phyloP scores from a whole-genome alignment of 2,113 vertebrate genomes.

The Phyllostomus hastatus region DNA sequence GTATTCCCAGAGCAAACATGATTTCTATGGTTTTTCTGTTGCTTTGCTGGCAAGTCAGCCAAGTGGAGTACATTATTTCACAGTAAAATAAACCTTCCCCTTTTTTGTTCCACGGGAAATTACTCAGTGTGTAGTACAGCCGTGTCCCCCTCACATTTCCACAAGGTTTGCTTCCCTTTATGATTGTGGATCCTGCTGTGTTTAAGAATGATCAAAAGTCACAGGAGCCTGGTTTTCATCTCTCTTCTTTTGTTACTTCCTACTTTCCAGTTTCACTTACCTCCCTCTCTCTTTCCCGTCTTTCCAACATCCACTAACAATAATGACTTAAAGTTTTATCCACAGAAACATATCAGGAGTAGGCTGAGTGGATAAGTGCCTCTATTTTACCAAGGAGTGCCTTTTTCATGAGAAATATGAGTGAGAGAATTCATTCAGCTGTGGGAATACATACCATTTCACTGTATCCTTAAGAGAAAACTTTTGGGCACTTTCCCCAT shows the following conservation, averaged over 20 bases:
- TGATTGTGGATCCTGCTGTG: conserved; percentile 36
- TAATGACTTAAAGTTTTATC: neutral
- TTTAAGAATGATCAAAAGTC: conserved; percentile 53
- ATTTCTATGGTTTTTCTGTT: neutral
- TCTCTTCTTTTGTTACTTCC: conserved; percentile 56
- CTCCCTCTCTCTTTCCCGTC: neutral
- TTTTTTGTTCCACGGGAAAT: conserved; percentile 62
- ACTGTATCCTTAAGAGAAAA: neutral
- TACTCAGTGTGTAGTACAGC: conserved; percentile 48
- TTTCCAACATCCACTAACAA: neutral
- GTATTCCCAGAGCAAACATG: neutral
- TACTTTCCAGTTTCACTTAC: neutral
- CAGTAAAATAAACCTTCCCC: conserved; percentile 65
- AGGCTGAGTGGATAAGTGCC: neutral
- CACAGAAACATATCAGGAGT: rapidly evolving
- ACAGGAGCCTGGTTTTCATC: conserved; percentile 48
- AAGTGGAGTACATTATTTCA: conserved; percentile 62
- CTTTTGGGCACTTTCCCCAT: neutral
- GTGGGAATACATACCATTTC: neutral
- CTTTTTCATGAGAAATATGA: neutral
- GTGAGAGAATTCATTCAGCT: neutral
- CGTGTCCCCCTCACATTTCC: conserved; percentile 54
- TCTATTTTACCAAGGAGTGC: neutral
- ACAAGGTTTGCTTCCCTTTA: conserved; percentile 37
- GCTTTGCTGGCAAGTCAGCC: conserved; percentile 52